Evolutionary conservation across 2,113 vertebrate genomes (phyloP).

Genomic region (Callithrix jacchus): DNA sequence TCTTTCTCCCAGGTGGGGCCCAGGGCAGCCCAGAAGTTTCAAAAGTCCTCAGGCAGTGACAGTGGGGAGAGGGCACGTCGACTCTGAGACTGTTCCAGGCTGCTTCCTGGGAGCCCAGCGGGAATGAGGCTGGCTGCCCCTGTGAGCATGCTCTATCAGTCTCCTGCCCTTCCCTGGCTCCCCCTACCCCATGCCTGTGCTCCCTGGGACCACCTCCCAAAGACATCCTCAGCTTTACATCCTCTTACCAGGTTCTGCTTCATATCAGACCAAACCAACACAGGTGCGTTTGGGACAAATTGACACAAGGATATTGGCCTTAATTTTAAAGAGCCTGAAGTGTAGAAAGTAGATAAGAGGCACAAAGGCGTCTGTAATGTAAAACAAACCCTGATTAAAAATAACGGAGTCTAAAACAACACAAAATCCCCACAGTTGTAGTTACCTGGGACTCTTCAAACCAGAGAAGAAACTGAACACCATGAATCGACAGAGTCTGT

Average conservation of each 20-base stretch:
- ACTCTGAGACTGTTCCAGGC: background rate
- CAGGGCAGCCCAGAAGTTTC: background rate
- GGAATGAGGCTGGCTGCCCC: background rate
- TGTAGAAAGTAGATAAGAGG: background rate
- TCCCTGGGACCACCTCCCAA: background rate
- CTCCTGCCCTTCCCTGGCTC: background rate
- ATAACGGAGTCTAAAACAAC: background rate
- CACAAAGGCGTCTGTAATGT: background rate
- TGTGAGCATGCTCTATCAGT: background rate
- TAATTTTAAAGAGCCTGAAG: background rate
- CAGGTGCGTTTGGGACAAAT: background rate
- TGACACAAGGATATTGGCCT: background rate
- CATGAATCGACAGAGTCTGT: background rate
- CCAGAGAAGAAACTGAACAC: background rate
- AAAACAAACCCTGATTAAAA: background rate
- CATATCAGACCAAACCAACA: background rate
- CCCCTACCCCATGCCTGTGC: too few species aligned
- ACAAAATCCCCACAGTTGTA: background rate
- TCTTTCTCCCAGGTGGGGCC: background rate
- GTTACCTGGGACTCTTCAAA: background rate
- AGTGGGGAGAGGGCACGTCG: rapidly evolving
- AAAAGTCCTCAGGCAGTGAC: background rate
- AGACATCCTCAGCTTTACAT: background rate
- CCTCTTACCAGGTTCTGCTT: background rate
- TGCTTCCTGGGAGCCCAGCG: background rate